Conservation (phyloP, 2,888 invertebrate genomes). For the Automeris io region DNA sequence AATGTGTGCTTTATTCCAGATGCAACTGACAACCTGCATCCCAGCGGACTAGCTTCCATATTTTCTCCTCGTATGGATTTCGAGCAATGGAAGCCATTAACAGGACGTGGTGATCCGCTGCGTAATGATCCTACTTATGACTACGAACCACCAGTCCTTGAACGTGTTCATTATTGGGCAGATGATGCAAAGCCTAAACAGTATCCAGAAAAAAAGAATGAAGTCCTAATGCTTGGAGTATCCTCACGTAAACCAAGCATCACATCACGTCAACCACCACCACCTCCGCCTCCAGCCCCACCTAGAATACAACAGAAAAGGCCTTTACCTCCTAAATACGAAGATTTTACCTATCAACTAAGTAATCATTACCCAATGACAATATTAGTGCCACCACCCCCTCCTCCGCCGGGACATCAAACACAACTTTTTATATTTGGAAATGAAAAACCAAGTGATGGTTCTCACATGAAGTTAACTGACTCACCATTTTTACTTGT, state of each 20-base stretch:
- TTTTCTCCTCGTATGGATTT: conserved; percentile 88
- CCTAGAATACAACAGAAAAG: conserved; percentile 32
- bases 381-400: conserved; percentile 82
- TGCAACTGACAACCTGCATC: conserved; percentile 30
- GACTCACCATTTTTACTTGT: conserved; percentile 27
- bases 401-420: conserved; percentile 65
- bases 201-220: conserved; percentile 78
- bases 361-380: conserved; percentile 79
- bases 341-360: conserved; percentile 70
- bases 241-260: conserved; percentile 82
- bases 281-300: conserved; percentile 27
- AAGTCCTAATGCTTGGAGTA: conserved; percentile 82
- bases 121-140: conserved; percentile 91
- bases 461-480: conserved; percentile 28
- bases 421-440: conserved; percentile 45
- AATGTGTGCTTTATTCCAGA: conserved; percentile 35
- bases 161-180: conserved; percentile 88
- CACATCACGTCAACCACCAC: conserved; percentile 60
- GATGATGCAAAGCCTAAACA: conserved; percentile 78
- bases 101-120: conserved; percentile 88
- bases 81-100: conserved; percentile 87
- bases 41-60: conserved; percentile 49
- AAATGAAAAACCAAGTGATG: no score
- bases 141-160: conserved; percentile 88
- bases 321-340: conserved; percentile 53